phyloP scores from a whole-genome alignment of 2,113 vertebrate genomes.

The Pterophyllum scalare region DNA sequence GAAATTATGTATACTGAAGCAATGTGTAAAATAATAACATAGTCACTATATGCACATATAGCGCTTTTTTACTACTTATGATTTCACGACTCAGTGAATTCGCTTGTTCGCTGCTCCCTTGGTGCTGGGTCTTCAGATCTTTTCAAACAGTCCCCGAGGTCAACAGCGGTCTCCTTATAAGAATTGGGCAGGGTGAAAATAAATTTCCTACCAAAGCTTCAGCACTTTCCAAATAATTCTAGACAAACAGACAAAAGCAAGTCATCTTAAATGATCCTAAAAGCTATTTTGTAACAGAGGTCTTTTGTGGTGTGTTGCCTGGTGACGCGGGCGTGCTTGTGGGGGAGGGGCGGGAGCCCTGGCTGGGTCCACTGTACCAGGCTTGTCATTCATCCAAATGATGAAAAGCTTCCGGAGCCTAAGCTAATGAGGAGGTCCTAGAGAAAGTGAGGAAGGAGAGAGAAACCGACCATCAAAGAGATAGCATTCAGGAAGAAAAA shows the following conservation, averaged over 20 bases:
- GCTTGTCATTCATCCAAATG: constrained; percentile 77
- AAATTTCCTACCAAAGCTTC: constrained; percentile 73
- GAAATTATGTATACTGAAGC: constrained; percentile 19
- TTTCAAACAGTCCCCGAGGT: constrained; percentile 51
- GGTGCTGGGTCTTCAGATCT: constrained; percentile 56
- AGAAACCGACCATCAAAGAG: constrained; percentile 71
- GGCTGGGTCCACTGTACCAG: constrained; percentile 68
- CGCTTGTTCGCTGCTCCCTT: constrained; percentile 20
- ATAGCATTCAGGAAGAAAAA: constrained; percentile 77
- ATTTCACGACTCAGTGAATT: constrained; percentile 7
- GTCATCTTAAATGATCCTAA: constrained; percentile 76
- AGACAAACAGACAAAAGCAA: constrained; percentile 77
- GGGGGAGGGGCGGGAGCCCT: constrained; percentile 65
- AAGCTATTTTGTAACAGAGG: constrained; percentile 76
- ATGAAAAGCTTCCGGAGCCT: constrained; percentile 84
- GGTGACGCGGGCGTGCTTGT: constrained; percentile 66
- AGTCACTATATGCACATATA: neutral
- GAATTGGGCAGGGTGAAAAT: constrained; percentile 48
- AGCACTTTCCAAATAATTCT: constrained; percentile 78
- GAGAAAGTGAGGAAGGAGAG: constrained; percentile 44
- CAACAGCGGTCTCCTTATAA: constrained; percentile 57
- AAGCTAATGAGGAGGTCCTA: constrained; percentile 77
- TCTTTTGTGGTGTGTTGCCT: constrained; percentile 80
- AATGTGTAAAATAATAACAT: constrained; percentile 23
- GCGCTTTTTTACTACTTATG: constrained; percentile 10